phyloP scores from a whole-genome alignment of 2,113 vertebrate genomes.

The Scytalopus superciliaris region DNA sequence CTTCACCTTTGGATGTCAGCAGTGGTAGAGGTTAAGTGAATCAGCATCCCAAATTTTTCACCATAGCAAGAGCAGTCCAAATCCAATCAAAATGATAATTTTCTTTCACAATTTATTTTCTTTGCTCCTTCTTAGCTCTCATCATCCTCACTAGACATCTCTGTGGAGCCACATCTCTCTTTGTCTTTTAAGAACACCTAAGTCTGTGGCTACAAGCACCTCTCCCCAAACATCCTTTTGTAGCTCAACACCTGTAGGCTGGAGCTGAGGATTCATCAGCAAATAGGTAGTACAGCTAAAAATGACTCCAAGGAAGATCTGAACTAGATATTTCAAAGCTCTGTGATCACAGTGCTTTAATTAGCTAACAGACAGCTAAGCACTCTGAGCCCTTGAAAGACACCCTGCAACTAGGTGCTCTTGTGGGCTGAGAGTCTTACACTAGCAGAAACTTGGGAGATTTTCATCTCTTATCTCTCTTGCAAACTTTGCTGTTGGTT shows the following conservation, averaged over 20 bases:
- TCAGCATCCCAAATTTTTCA: neutral
- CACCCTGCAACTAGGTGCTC: neutral
- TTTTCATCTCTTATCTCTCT: conserved; percentile 14
- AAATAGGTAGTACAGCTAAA: neutral
- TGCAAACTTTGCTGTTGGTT: conserved; percentile 26
- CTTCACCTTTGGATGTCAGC: neutral
- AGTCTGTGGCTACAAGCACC: neutral
- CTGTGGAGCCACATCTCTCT: neutral
- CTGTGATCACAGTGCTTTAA: neutral
- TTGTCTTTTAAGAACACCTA: neutral
- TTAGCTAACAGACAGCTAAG: neutral
- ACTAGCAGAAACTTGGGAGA: neutral
- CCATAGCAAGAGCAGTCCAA: neutral
- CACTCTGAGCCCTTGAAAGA: neutral
- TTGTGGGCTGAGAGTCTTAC: neutral
- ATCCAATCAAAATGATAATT: neutral
- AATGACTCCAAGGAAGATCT: conserved; percentile 3
- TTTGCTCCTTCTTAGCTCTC: neutral
- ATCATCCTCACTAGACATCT: neutral
- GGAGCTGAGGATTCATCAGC: neutral
- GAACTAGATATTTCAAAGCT: conserved; percentile 23
- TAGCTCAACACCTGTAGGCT: neutral
- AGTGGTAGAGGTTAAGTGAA: neutral
- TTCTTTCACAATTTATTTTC: conserved; percentile 5
- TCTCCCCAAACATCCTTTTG: neutral